A percentile compares a stretch with the other conserved stretches of the same genome.
These are phyloP conservation scores for Digitonthophagus gazella DNA, from an alignment of 2,888 invertebrate species.

Conservation along the genomic window DNA sequence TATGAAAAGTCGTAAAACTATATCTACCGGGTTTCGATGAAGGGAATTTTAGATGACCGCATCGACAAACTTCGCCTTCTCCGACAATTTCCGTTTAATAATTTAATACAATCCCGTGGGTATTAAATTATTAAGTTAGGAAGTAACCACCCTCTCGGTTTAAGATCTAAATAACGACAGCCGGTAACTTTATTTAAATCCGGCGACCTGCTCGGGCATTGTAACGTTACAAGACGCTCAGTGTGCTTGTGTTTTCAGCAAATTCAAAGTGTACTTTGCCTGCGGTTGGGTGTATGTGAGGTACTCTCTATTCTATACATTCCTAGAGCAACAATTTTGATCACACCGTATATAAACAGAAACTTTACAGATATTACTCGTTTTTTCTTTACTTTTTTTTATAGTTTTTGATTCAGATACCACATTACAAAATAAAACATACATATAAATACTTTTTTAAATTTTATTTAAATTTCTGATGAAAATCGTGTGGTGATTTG, in stretches of 20 bases:
- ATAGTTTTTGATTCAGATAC: not conserved
- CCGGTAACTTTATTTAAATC: not conserved
- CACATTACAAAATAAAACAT: not conserved
- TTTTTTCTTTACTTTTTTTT: conserved; percentile 3
- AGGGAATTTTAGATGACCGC: not conserved
- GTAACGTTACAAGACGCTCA: conserved; percentile 27
- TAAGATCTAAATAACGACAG: not conserved
- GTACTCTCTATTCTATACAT: conserved; percentile 57
- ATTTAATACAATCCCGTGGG: not conserved
- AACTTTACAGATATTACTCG: not conserved
- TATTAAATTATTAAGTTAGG: not conserved
- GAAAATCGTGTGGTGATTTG: too few relatives aligned
- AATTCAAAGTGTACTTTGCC: conserved; percentile 81
- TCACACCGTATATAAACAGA: not conserved
- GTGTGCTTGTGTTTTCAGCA: conserved; percentile 60
- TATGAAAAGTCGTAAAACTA: not conserved
- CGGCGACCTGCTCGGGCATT: not conserved
- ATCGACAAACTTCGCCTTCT: too few relatives aligned
- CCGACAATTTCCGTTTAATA: not conserved
- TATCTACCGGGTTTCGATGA: not conserved
- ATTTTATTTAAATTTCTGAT: too few relatives aligned
- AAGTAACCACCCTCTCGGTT: not conserved
- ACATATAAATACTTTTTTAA: not conserved
- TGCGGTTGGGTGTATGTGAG: conserved; percentile 84
- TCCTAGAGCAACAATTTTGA: conserved; percentile 11